These are phyloP conservation scores for Ancistrus triradiatus DNA, from an alignment of 2,113 vertebrate species.

Conservation along the genomic window DNA sequence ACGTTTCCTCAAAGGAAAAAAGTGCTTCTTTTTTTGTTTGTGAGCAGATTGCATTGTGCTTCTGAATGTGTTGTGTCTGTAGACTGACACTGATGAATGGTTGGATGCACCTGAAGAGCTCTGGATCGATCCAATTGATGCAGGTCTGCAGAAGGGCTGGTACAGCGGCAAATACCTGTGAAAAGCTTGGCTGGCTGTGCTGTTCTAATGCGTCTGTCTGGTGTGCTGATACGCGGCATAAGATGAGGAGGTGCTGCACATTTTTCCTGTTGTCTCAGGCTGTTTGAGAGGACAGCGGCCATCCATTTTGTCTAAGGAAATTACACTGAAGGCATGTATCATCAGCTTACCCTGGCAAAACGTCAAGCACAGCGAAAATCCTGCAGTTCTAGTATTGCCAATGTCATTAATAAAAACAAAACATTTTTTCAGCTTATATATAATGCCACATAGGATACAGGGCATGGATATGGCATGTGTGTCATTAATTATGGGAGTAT, in stretches of 20 bases:
- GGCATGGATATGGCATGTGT: too few species aligned
- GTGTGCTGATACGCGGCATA: conserved; percentile 18
- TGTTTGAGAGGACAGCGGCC: conserved; percentile 18
- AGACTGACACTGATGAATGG: conserved; percentile 36
- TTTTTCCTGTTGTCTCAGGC: conserved; percentile 34
- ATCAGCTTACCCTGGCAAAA: conserved; percentile 23
- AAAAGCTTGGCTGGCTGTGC: conserved; percentile 13
- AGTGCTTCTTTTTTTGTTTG: conserved; percentile 2
- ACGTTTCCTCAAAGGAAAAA: not conserved
- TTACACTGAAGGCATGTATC: conserved; percentile 25
- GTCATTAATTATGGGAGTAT: too few species aligned
- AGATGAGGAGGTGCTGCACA: conserved; percentile 10
- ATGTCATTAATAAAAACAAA: conserved; percentile 24
- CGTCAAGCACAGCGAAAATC: conserved; percentile 19
- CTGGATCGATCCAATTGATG: conserved; percentile 31
- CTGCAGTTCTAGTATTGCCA: conserved; percentile 22
- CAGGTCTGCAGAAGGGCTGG: conserved; percentile 17
- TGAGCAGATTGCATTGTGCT: conserved; percentile 4
- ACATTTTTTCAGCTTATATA: conserved; percentile 1
- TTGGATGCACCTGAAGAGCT: conserved; percentile 33
- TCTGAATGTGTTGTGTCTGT: conserved; percentile 14
- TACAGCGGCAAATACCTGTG: conserved; percentile 10
- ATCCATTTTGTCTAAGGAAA: conserved; percentile 31
- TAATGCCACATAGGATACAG: too few species aligned
- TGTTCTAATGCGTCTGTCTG: not conserved